Evolutionary conservation across 2,113 vertebrate genomes (phyloP), one percentile per base, ranked within the genome.

Genomic region (Nansenia antarctica): DNA sequence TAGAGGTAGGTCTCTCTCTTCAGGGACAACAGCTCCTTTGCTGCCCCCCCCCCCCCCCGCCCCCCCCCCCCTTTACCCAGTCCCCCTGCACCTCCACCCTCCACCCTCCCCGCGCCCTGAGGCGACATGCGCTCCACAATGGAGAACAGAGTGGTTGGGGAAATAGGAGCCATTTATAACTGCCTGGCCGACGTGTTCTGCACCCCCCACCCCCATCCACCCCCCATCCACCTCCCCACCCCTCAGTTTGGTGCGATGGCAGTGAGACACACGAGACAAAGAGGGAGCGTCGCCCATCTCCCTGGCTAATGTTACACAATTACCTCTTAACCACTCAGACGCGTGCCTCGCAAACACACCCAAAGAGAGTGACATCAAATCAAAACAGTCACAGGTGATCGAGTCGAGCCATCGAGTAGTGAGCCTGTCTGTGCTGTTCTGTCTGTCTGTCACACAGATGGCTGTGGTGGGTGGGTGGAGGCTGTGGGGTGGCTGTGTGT

Each of bases 251-350:
- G 65, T 20, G 37, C 29, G 59, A 49, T 70, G 34, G 64, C 3
- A 27, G 49, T 1, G 3, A 70, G 35, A 74, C 52, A 66, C 67
- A 37, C 0, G 54, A 81, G 80, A 86, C 70, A 88, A 84, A 91
- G 80, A 20, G 61, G 87, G 86, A 72, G 70, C 29, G 8, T 18
- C 55, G 27, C 59, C 73, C 69, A 84, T 90, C 88, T 70, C 87
- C 89, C 91, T 62, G 70, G 86, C 88, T 94, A 93, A 94, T 95
- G 92, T 93, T 90, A 92, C 91, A 92, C 92, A 94, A 94, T 94
- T 93, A 94, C 93, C 92, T 92, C 90, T 92, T 91, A 94, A 94
- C 89, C 92, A 91, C 88, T 92, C 92, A 94, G 94, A 94, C 93
- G 93, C 94, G 91, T 93, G 91, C 88, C 89, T 89, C 86, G 90